Evolutionary conservation across 2,888 invertebrate genomes (phyloP).

Genomic region (Pristionchus exspectatus): DNA sequence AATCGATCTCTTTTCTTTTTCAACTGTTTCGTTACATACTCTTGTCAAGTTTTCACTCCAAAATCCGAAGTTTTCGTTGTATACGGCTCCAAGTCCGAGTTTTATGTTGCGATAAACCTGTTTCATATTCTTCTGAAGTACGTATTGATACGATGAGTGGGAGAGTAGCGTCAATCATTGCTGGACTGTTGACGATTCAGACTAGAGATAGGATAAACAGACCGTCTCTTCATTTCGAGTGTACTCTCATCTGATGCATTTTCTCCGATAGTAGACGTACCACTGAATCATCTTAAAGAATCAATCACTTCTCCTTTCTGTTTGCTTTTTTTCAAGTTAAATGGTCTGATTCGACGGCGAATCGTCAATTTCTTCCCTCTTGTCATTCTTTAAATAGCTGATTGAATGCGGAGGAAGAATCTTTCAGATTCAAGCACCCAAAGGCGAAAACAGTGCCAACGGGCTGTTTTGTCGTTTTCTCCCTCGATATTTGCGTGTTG

Average conservation of each 20-base stretch:
- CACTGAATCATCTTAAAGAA: background rate
- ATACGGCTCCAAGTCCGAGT: background rate
- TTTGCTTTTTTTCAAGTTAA: constrained; percentile 7
- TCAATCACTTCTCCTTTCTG: constrained; percentile 7
- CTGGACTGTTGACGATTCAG: constrained; percentile 40
- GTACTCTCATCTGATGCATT: constrained; percentile 25
- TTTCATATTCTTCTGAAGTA: background rate
- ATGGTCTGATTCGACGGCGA: background rate
- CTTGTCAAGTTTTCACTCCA: background rate
- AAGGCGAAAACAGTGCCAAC: constrained; percentile 2
- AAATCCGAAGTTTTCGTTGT: background rate
- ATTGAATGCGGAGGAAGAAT: background rate
- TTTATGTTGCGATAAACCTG: constrained; percentile 9
- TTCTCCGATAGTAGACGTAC: constrained; percentile 22
- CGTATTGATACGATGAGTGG: constrained; percentile 22
- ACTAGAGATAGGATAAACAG: constrained; percentile 49
- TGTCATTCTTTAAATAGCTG: background rate
- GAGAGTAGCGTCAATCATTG: background rate
- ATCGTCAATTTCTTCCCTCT: background rate
- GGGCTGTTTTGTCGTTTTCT: background rate
- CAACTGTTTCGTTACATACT: background rate
- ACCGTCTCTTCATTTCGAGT: constrained; percentile 50
- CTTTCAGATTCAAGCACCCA: background rate
- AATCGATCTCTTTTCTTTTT: background rate
- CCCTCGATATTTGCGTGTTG: background rate